These are phyloP conservation scores for Drosophila jambulina DNA, from an alignment of 1,140 invertebrate species.

Conservation along the genomic window DNA sequence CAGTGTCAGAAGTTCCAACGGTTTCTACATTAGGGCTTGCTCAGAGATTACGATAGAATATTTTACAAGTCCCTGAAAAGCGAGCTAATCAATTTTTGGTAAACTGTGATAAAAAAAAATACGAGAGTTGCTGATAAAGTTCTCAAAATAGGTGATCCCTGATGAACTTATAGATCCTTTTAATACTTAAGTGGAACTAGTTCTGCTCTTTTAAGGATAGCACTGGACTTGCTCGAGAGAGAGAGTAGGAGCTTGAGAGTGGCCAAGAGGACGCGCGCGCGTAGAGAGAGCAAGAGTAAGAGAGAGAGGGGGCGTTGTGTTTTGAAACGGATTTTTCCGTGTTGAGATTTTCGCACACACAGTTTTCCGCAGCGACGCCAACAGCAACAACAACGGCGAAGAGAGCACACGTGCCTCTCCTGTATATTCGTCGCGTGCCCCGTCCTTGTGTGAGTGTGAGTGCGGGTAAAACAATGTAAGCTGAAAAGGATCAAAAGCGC, in stretches of 20 bases:
- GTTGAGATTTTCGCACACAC: conserved; percentile 57
- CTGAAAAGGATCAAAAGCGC: conserved; percentile 62
- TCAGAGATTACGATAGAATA: neutral
- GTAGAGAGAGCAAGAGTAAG: conserved; percentile 5
- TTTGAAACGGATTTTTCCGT: conserved; percentile 68
- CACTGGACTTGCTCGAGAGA: neutral
- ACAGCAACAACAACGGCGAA: conserved; percentile 14
- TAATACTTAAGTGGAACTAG: conserved; percentile 12
- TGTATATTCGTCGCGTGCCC: conserved; percentile 24
- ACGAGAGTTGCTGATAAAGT: neutral
- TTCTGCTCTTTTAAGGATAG: conserved; percentile 9
- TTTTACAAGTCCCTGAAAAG: neutral
- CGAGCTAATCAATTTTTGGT: fast-evolving
- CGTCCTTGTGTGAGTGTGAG: conserved; percentile 18
- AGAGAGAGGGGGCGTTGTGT: conserved; percentile 54
- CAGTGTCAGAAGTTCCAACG: neutral
- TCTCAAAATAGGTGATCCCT: neutral
- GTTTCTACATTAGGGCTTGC: neutral
- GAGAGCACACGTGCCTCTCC: conserved; percentile 47
- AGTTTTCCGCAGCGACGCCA: conserved; percentile 19
- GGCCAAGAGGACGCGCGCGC: conserved; percentile 25
- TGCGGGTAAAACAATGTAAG: conserved; percentile 61
- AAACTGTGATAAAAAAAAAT: too few species aligned
- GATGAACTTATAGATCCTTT: neutral
- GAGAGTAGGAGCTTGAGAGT: conserved; percentile 8